Evolutionary conservation across 2,797 vertebrate genomes (phyloP).

Genomic region (Catharus ustulatus): DNA sequence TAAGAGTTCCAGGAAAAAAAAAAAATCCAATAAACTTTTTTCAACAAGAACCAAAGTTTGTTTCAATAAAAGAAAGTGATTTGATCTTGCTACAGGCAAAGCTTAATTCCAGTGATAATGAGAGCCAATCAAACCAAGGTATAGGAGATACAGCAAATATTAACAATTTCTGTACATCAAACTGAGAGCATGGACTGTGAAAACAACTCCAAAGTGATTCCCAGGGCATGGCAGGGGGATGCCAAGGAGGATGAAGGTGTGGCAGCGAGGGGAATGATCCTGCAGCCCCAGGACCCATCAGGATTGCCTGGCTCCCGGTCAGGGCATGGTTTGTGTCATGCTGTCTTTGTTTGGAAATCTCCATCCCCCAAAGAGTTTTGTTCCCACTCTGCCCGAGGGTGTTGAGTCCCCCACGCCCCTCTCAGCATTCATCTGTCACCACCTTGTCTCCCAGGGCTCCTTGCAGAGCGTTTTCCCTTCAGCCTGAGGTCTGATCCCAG

Average conservation of each 20-base stretch:
- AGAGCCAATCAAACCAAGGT: neutral
- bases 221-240: neutral
- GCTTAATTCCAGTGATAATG: neutral
- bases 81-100: neutral
- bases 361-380: neutral
- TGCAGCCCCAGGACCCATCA: fast-evolving
- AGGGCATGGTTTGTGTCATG: neutral
- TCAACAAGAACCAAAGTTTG: neutral
- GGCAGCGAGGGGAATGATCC: fast-evolving
- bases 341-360: neutral
- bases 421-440: neutral
- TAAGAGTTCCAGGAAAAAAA: neutral
- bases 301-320: neutral
- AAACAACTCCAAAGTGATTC: neutral
- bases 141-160: neutral
- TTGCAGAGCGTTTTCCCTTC: neutral
- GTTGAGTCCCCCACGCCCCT: neutral
- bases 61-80: neutral
- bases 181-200: fast-evolving
- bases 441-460: neutral
- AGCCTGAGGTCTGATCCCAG: neutral
- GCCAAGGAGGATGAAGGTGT: neutral
- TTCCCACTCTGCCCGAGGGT: neutral
- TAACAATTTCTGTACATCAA: neutral
- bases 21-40: neutral